phyloP scores from a whole-genome alignment of 2,113 vertebrate species.

The Psephotus haematonotus region DNA sequence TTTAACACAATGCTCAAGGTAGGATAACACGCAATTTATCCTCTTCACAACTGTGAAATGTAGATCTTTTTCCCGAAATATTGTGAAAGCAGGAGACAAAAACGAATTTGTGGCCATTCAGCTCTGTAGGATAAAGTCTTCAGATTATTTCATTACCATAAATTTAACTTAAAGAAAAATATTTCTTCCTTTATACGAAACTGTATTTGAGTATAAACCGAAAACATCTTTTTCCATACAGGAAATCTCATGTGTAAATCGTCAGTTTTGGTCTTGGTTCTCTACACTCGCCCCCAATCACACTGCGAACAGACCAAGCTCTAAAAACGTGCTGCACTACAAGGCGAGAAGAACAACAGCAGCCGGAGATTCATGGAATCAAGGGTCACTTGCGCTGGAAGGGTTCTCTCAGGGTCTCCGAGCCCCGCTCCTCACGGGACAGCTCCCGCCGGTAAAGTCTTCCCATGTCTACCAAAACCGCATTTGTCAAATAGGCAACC shows the following conservation, averaged over 20 bases:
- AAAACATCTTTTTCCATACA: accelerated
- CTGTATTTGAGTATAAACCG: accelerated
- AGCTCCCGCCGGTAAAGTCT: background rate
- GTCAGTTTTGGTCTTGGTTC: accelerated
- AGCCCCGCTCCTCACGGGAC: background rate
- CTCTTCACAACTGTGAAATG: accelerated
- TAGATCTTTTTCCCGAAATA: background rate
- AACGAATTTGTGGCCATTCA: accelerated
- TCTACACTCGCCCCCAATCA: accelerated
- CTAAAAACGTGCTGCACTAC: background rate
- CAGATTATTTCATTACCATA: background rate
- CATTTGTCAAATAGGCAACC: accelerated
- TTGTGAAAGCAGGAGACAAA: accelerated
- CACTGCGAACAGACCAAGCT: background rate
- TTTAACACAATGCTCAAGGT: accelerated
- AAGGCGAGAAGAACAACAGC: background rate
- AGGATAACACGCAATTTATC: accelerated
- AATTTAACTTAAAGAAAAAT: background rate
- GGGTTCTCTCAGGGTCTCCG: background rate
- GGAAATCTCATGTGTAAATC: background rate
- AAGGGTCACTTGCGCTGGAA: background rate
- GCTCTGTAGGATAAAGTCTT: accelerated
- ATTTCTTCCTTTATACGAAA: accelerated
- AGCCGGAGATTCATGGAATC: background rate
- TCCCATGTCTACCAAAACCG: background rate